phyloP scores from a whole-genome alignment of 2,113 vertebrate species.

The Crotalus horridus region DNA sequence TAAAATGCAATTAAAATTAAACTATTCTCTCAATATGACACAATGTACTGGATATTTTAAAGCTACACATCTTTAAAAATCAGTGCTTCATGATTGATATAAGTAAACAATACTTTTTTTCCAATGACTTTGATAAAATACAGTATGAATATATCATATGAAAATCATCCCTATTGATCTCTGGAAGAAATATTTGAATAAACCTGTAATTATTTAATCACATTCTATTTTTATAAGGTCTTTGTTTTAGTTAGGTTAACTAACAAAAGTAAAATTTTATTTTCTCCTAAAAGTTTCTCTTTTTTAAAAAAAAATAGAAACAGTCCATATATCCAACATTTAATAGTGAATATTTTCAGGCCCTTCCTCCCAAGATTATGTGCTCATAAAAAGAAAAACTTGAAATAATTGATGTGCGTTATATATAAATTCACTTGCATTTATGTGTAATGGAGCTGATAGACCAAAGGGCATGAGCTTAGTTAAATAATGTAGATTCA shows the following conservation, averaged over 20 bases:
- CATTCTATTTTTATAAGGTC: neutral
- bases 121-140: slow-evolving; percentile 41
- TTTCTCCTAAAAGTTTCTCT: neutral
- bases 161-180: neutral
- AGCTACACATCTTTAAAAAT: slow-evolving; percentile 54
- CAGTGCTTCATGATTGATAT: slow-evolving; percentile 34
- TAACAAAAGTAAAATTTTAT: neutral
- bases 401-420: neutral
- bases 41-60: slow-evolving; percentile 54
- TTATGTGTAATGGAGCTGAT: neutral
- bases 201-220: neutral
- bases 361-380: neutral
- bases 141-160: neutral
- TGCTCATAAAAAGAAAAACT: neutral
- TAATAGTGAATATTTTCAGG: neutral
- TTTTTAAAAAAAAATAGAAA: neutral
- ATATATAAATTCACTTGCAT: neutral
- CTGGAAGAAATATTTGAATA: neutral
- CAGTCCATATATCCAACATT: neutral
- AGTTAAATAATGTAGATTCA: neutral
- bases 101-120: slow-evolving; percentile 41
- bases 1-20: slow-evolving; percentile 69
- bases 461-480: neutral
- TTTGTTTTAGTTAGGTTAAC: neutral
- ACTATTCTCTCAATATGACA: slow-evolving; percentile 43